These are phyloP conservation scores for Orchestia grillus DNA, from an alignment of 1,140 invertebrate species.

Conservation along the genomic window DNA sequence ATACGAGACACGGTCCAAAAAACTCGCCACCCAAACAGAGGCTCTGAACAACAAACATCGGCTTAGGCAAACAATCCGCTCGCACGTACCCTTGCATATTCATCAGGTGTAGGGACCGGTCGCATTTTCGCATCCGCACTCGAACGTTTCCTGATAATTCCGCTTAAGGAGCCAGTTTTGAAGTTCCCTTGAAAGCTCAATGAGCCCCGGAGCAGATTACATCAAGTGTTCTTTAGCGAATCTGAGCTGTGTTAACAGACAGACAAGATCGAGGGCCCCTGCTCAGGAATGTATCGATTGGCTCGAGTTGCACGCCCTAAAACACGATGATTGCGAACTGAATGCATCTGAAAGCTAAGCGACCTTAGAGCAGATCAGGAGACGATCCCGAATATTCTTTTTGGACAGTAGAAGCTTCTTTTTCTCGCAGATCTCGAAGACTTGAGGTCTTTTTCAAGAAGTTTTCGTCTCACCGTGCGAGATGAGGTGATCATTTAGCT, in stretches of 20 bases:
- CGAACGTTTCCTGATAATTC: neutral
- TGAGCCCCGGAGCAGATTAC: neutral
- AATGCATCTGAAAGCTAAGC: neutral
- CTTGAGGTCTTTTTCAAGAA: too few species aligned
- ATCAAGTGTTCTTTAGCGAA: neutral
- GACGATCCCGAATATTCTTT: too few species aligned
- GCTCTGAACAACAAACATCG: slow-evolving; percentile 49
- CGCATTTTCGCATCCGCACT: neutral
- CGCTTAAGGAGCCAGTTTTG: neutral
- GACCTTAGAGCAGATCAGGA: too few species aligned
- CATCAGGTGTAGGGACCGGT: neutral
- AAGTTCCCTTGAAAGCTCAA: slow-evolving; percentile 22
- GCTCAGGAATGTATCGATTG: neutral
- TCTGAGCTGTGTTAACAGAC: neutral
- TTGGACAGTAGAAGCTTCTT: too few species aligned
- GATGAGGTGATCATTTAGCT: too few species aligned
- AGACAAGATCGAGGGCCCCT: neutral
- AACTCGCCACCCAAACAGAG: slow-evolving; percentile 8
- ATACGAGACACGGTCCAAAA: neutral
- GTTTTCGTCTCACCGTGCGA: too few species aligned
- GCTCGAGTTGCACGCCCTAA: neutral
- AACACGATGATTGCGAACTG: neutral
- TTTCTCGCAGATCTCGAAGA: too few species aligned
- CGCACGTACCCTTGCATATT: slow-evolving; percentile 16
- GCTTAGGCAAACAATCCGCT: slow-evolving; percentile 50